phyloP scores from a whole-genome alignment of 2,113 vertebrate species.

The Calyptommatus sinebrachiatus region DNA sequence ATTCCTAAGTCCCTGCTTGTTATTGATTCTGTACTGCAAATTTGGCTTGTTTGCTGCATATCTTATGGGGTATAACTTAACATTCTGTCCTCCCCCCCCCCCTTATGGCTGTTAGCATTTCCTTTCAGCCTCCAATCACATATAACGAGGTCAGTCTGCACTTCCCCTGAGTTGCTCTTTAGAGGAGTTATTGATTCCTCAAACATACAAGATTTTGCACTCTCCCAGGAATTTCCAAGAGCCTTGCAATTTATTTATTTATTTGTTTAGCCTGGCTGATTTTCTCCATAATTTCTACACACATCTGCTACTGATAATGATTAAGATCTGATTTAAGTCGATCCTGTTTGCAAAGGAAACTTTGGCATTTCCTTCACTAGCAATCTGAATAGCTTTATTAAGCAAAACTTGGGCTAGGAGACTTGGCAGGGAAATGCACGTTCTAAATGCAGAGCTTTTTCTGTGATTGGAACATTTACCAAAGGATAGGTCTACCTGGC shows the following conservation, averaged over 20 bases:
- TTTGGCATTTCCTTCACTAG: background rate
- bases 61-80: background rate
- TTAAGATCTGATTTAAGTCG: slow-evolving; percentile 8
- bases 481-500: background rate
- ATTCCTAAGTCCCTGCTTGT: no score
- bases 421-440: background rate
- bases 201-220: slow-evolving; percentile 10
- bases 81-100: background rate
- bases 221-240: background rate
- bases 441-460: background rate
- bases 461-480: background rate
- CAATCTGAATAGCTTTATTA: background rate
- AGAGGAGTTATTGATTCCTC: slow-evolving; percentile 3
- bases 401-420: background rate
- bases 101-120: background rate
- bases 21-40: background rate
- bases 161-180: background rate
- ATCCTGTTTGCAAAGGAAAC: background rate
- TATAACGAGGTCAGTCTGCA: slow-evolving; percentile 2
- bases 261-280: background rate
- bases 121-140: background rate
- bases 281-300: background rate
- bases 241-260: background rate
- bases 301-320: background rate
- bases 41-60: background rate